Conservation (phyloP, 2,113 vertebrate genomes). For the Cettia cetti region DNA sequence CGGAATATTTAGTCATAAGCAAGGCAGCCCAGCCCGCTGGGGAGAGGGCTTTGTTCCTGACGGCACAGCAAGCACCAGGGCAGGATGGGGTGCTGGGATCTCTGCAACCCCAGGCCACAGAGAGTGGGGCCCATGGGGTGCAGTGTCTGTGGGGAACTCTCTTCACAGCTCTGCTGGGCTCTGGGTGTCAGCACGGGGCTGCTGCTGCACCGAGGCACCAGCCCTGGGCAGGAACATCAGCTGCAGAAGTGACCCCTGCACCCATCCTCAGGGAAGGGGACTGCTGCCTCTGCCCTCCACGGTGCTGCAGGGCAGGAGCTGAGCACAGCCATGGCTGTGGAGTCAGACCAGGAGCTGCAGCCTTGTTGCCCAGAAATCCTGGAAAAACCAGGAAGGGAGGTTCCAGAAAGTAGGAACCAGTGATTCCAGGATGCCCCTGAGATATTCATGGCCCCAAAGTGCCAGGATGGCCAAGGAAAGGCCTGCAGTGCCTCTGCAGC, state of each 20-base stretch:
- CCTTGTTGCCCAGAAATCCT: neutral
- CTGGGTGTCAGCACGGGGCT: neutral
- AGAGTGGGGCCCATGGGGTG: neutral
- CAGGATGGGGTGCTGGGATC: neutral
- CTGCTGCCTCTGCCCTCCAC: neutral
- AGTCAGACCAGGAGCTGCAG: neutral
- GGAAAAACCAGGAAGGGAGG: neutral
- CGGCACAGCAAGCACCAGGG: neutral
- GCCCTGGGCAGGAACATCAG: neutral
- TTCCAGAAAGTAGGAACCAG: neutral
- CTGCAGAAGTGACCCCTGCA: neutral
- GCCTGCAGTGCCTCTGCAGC: neutral
- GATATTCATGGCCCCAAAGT: neutral
- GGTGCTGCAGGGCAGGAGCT: neutral
- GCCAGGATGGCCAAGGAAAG: neutral
- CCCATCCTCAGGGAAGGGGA: neutral
- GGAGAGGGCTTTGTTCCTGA: neutral
- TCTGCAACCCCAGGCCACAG: neutral
- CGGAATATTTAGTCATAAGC: neutral
- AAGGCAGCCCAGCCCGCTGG: neutral
- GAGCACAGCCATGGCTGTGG: neutral
- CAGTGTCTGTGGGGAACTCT: neutral
- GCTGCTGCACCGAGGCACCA: neutral
- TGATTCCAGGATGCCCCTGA: neutral
- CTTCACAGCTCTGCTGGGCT: neutral